These are phyloP conservation scores for Gortyna flavago DNA, from an alignment of 2,888 invertebrate genomes.

Conservation along the genomic window DNA sequence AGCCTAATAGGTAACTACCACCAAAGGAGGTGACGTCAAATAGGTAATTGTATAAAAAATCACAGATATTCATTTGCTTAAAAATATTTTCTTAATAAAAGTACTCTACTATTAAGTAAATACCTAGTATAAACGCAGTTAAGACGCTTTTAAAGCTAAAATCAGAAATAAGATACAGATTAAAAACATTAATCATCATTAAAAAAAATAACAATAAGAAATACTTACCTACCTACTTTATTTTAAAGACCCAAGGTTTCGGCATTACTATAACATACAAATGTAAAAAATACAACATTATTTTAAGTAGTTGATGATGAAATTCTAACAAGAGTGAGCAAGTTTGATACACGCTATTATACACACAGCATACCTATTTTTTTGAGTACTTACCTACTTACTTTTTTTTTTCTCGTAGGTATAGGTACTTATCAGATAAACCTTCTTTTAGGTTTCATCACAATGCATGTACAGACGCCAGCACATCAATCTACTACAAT, in stretches of 20 bases:
- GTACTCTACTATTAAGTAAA: background rate
- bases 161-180: background rate
- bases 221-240: background rate
- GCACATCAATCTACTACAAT: no score
- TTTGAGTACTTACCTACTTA: background rate
- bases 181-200: background rate
- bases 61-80: slow-evolving; percentile 8
- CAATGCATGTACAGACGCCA: no score
- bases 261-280: background rate
- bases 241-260: background rate
- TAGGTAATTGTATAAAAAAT: background rate
- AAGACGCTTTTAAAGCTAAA: background rate
- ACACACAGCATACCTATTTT: no score
- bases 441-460: background rate
- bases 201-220: background rate
- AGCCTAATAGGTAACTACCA: no score
- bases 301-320: no score
- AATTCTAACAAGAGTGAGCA: background rate
- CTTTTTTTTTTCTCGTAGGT: background rate
- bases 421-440: background rate
- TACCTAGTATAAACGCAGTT: background rate
- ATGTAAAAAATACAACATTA: background rate
- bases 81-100: background rate
- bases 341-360: background rate
- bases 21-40: background rate